Conservation (phyloP, 1,140 invertebrate genomes). For the Conus betulinus region DNA sequence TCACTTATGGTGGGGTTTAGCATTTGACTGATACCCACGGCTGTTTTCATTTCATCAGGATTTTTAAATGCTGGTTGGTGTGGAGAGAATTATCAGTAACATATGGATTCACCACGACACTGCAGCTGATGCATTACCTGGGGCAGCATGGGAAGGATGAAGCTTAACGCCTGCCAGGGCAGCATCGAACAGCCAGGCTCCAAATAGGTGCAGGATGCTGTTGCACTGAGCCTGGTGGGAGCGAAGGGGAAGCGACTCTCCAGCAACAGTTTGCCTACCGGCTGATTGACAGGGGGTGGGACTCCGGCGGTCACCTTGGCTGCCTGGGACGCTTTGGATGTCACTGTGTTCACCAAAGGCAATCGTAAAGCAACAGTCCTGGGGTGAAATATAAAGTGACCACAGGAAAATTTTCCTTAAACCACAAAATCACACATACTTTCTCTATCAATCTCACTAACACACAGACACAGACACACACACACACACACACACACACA, state of each 20-base stretch:
- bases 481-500: too few relatives aligned
- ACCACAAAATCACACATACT: too few relatives aligned
- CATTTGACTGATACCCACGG: too few relatives aligned
- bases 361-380: conserved; percentile 17
- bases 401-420: too few relatives aligned
- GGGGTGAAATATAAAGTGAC: not conserved
- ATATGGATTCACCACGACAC: too few relatives aligned
- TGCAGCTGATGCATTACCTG: conserved; percentile 50
- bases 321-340: conserved; percentile 47
- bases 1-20: too few relatives aligned
- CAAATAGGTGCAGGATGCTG: conserved; percentile 96
- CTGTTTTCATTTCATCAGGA: too few relatives aligned
- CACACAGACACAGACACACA: too few relatives aligned
- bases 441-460: too few relatives aligned
- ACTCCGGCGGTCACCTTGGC: conserved; percentile 32
- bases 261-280: conserved; percentile 55
- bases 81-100: too few relatives aligned
- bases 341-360: conserved; percentile 20
- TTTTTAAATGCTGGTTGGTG: too few relatives aligned
- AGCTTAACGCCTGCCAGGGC: conserved; percentile 86
- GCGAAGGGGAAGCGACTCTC: conserved; percentile 67
- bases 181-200: conserved; percentile 97
- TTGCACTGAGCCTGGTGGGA: conserved; percentile 86
- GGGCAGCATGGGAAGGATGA: conserved; percentile 63
- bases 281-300: conserved; percentile 43